A percentile compares a stretch with the other conserved stretches of the same genome.
Conservation (phyloP, 2,797 vertebrate species). For the Acipenser transmontanus region DNA sequence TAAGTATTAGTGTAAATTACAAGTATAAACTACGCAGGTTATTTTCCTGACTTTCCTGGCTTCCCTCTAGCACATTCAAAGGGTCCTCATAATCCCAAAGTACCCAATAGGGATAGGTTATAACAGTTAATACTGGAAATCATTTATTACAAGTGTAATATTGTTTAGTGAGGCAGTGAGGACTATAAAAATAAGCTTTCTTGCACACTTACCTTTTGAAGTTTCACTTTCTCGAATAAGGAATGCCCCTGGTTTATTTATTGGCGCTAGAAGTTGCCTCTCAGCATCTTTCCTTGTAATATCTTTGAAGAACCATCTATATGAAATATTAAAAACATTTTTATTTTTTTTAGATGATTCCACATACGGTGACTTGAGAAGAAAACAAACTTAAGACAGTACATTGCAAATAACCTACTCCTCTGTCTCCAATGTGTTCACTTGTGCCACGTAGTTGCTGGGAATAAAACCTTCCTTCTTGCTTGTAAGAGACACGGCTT, state of each 20-base stretch:
- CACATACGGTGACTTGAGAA: not conserved
- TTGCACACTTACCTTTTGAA: slow-evolving; percentile 14
- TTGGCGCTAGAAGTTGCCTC: slow-evolving; percentile 24
- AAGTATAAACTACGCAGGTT: no score
- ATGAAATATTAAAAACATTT: slow-evolving; percentile 14
- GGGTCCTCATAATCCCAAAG: no score
- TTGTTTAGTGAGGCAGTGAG: not conserved
- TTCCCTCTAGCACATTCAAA: no score
- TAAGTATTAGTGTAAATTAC: no score
- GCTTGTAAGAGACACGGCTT: slow-evolving; percentile 72
- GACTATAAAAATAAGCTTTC: not conserved
- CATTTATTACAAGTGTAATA: not conserved
- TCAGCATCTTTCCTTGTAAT: slow-evolving; percentile 27
- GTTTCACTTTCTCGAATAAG: slow-evolving; percentile 32
- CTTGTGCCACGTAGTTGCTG: slow-evolving; percentile 86
- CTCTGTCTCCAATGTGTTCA: slow-evolving; percentile 88
- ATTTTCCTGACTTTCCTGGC: no score
- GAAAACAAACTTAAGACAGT: not conserved
- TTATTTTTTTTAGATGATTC: no score
- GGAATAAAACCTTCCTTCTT: slow-evolving; percentile 88
- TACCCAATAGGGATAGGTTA: not conserved
- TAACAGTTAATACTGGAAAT: not conserved
- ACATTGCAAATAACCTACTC: slow-evolving; percentile 63
- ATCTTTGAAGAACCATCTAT: slow-evolving; percentile 81
- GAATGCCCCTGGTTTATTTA: slow-evolving; percentile 28